Evolutionary conservation across 2,888 invertebrate species (phyloP), one percentile per base, ranked within the genome.

Genomic region (Dryomyza anilis): DNA sequence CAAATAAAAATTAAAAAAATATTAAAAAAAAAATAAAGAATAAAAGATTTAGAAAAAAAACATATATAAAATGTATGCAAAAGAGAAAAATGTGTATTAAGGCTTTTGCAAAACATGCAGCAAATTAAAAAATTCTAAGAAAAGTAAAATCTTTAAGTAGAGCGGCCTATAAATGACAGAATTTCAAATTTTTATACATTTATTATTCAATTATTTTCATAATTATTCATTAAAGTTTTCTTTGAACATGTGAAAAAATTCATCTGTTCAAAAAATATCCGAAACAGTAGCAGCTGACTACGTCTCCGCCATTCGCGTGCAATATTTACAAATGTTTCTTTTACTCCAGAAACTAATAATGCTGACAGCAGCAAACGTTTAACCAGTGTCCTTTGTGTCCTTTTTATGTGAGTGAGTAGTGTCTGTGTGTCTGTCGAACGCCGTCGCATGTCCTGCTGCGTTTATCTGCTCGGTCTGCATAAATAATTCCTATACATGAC

Each of bases 401-500:
- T n/a, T n/a, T n/a, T n/a, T n/a, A n/a, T n/a, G n/a, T n/a, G n/a
- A n/a, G n/a, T n/a, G n/a, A n/a, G n/a, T n/a, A n/a, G n/a, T n/a
- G n/a, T n/a, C n/a, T n/a, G n/a, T n/a, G n/a, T n/a, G n/a, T n/a
- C n/a, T n/a, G n/a, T n/a, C n/a, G n/a, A n/a, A n/a, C n/a, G 12
- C 8, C 46, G 23, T 43, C 25, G 59, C 59, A 46, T 59, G 59
- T 59, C 48, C 33, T 59, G 33, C 46, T 56, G 56, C 39, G 56
- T 25, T 33, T 48, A 46, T 23, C 57, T 21, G 27, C 39, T 46
- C 10, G 5, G 29, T 12, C 56, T 16, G 21, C 23, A n/a, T 25
- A 53, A 61, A 61, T 61, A 52, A 61, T 52, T 53, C 53, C 21
- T 29, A 43, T 33, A 48, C 57, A 57, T 57, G 57, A 57, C 57